Percentiles rank a stretch among this genome's conserved stretches.
Conservation (phyloP, 1,140 invertebrate genomes). For the Orius laevigatus region DNA sequence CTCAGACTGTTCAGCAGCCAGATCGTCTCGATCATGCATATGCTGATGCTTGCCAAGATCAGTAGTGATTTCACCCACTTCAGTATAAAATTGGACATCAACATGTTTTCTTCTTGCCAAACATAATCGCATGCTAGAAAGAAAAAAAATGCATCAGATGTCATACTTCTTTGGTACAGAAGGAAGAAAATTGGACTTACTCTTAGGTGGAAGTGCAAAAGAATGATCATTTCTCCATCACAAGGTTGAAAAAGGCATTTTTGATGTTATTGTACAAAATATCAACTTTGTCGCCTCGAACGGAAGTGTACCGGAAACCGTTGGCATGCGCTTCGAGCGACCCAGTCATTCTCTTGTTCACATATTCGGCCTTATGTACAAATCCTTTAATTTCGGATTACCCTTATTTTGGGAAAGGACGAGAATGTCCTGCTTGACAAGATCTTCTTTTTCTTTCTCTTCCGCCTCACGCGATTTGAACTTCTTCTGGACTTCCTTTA, state of each 20-base stretch:
- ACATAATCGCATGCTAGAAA: constrained; percentile 85
- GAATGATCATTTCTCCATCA: constrained; percentile 98
- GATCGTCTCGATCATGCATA: constrained; percentile 98
- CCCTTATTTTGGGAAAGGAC: constrained; percentile 89
- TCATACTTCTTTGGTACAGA: not conserved
- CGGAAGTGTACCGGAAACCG: constrained; percentile 95
- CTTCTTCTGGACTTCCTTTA: constrained; percentile 99
- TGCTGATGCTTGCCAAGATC: constrained; percentile 98
- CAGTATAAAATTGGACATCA: constrained; percentile 99
- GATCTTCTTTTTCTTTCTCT: constrained; percentile 93
- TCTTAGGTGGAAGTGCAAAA: constrained; percentile 96
- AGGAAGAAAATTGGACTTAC: constrained; percentile 31
- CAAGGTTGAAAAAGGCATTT: constrained; percentile 99
- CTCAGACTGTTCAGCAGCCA: constrained; percentile 96
- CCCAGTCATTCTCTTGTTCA: constrained; percentile 93
- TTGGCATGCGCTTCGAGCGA: constrained; percentile 90
- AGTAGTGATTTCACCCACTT: constrained; percentile 98
- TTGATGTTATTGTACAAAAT: constrained; percentile 99
- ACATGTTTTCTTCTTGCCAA: constrained; percentile 98
- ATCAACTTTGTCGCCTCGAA: constrained; percentile 97
- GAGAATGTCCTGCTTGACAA: constrained; percentile 98
- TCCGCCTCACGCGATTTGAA: constrained; percentile 97
- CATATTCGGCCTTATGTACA: constrained; percentile 96
- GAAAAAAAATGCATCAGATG: not conserved
- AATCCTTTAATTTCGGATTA: constrained; percentile 95